Evolutionary conservation across 2,113 vertebrate species (phyloP).

Genomic region (Tachysurus fulvidraco): DNA sequence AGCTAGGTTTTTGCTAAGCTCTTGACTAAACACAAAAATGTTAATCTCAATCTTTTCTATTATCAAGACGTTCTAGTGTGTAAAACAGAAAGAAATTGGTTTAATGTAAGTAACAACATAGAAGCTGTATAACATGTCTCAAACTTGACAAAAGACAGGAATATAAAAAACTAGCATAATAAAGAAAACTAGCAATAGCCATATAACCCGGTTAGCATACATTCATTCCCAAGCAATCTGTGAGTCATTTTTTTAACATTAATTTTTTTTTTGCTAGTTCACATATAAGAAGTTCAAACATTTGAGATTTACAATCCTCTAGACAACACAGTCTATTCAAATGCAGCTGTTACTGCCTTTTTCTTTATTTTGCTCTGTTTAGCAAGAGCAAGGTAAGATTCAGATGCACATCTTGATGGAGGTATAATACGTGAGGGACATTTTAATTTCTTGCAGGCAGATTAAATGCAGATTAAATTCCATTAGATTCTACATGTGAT

Average conservation of each 20-base stretch:
- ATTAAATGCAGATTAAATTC: conserved; percentile 34
- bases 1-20: neutral
- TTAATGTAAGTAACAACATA: neutral
- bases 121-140: neutral
- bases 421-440: conserved; percentile 7
- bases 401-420: neutral
- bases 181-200: neutral
- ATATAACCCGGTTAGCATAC: neutral
- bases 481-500: conserved; percentile 46
- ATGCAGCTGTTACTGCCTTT: neutral
- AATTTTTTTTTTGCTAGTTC: neutral
- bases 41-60: neutral
- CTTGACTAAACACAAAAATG: neutral
- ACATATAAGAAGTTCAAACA: neutral
- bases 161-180: neutral
- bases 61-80: neutral
- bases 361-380: conserved; percentile 17
- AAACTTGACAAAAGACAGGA: neutral
- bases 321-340: conserved; percentile 42
- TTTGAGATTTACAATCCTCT: neutral
- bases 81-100: neutral
- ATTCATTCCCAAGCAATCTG: neutral
- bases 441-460: conserved; percentile 5
- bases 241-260: neutral
- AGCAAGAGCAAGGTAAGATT: neutral